phyloP scores from a whole-genome alignment of 2,888 invertebrate species.

The Eilema depressum region DNA sequence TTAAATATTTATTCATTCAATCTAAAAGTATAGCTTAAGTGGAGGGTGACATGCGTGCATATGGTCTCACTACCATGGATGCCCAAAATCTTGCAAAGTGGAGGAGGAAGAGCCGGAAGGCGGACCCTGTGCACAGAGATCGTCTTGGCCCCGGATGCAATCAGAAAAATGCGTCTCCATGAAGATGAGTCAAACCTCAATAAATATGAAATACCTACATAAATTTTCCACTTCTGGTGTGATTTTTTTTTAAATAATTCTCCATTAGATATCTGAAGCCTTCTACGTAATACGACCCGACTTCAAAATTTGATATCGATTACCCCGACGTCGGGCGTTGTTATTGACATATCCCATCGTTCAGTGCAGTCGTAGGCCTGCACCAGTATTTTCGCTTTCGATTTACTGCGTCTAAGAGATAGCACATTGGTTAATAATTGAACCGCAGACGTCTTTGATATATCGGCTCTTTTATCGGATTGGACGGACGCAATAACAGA shows the following conservation, averaged over 20 bases:
- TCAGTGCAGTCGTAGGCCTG: constrained; percentile 63
- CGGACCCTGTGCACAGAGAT: too few species aligned
- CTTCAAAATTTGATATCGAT: constrained; percentile 48
- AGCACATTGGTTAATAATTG: constrained; percentile 83
- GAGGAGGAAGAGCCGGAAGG: too few species aligned
- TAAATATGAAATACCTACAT: too few species aligned
- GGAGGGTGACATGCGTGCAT: too few species aligned
- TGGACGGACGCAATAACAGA: constrained; percentile 85
- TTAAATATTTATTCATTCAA: too few species aligned
- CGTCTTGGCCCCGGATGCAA: too few species aligned
- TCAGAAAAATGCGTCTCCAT: too few species aligned
- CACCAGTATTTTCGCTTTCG: constrained; percentile 76
- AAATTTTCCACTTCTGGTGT: background rate
- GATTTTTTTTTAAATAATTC: background rate
- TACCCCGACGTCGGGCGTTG: constrained; percentile 53
- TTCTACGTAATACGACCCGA: background rate
- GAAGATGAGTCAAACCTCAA: too few species aligned
- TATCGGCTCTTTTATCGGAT: constrained; percentile 86
- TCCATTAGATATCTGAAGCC: background rate
- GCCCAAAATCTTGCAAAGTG: too few species aligned
- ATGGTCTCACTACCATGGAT: too few species aligned
- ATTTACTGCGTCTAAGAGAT: constrained; percentile 80
- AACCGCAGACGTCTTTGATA: constrained; percentile 85
- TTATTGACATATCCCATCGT: constrained; percentile 65
- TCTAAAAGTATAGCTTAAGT: too few species aligned